Percentiles rank a stretch among this genome's conserved stretches.
Evolutionary conservation across 2,113 vertebrate species (phyloP).

Genomic region (Cavia porcellus): DNA sequence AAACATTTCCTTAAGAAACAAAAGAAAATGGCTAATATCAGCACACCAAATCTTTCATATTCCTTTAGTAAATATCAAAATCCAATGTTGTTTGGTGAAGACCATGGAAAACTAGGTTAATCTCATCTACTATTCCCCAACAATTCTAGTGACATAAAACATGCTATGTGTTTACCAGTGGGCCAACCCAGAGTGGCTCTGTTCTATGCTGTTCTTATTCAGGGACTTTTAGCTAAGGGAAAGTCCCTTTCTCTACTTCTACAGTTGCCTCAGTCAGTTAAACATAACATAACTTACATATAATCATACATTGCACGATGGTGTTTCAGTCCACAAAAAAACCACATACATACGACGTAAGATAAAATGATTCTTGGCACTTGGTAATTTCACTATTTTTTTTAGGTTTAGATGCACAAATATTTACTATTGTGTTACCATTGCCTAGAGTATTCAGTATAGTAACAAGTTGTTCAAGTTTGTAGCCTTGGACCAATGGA

Average conservation of each 20-base stretch:
- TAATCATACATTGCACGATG: background rate
- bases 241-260: background rate
- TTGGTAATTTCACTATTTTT: background rate
- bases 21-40: slow-evolving; percentile 30
- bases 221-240: background rate
- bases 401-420: background rate
- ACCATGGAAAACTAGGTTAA: background rate
- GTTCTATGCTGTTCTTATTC: background rate
- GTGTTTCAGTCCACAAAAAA: background rate
- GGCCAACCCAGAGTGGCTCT: background rate
- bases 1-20: slow-evolving; percentile 23
- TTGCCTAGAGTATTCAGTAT: background rate
- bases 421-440: background rate
- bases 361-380: background rate
- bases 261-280: background rate
- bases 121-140: background rate
- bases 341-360: background rate
- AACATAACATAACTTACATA: background rate
- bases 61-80: slow-evolving; percentile 24
- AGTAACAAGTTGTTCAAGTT: background rate
- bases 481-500: background rate
- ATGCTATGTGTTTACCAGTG: background rate
- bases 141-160: background rate
- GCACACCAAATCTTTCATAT: background rate
- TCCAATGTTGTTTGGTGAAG: background rate